Evolutionary conservation across 2,797 vertebrate genomes (phyloP).

Genomic region (Pangasius djambal): DNA sequence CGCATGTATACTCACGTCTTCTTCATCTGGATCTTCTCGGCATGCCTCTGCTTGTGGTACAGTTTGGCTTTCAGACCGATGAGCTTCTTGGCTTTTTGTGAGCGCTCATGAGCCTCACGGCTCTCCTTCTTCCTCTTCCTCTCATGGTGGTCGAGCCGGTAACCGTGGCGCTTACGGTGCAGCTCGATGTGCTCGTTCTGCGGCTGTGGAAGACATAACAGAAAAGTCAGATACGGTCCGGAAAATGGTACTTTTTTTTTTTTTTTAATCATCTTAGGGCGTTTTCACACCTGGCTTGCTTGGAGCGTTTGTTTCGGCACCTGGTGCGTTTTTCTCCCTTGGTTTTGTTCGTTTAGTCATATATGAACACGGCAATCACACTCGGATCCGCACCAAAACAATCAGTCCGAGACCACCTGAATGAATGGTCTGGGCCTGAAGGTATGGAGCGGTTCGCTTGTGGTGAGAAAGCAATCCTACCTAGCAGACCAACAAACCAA

Average conservation of each 20-base stretch:
- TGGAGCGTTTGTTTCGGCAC: no score
- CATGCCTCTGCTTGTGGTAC: slow-evolving; percentile 95
- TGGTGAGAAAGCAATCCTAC: no score
- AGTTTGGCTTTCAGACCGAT: slow-evolving; percentile 97
- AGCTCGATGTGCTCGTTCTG: slow-evolving; percentile 98
- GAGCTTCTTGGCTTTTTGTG: slow-evolving; percentile 94
- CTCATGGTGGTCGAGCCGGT: slow-evolving; percentile 95
- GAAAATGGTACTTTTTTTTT: neutral
- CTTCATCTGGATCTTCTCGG: slow-evolving; percentile 99
- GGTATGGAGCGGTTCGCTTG: no score
- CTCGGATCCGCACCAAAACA: no score
- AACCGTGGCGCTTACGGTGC: slow-evolving; percentile 92
- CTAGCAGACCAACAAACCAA: no score
- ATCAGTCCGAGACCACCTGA: no score
- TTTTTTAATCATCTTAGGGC: no score
- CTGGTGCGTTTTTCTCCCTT: no score
- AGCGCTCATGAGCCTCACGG: slow-evolving; percentile 89
- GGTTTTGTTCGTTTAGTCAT: no score
- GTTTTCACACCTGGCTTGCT: no score
- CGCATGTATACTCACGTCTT: slow-evolving; percentile 86
- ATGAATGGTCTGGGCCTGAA: no score
- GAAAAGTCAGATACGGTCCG: neutral
- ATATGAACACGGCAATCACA: no score
- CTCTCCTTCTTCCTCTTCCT: slow-evolving; percentile 95
- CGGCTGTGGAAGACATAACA: slow-evolving; percentile 74